Evolutionary conservation across 2,113 vertebrate genomes (phyloP).

Genomic region (Bubo bubo): DNA sequence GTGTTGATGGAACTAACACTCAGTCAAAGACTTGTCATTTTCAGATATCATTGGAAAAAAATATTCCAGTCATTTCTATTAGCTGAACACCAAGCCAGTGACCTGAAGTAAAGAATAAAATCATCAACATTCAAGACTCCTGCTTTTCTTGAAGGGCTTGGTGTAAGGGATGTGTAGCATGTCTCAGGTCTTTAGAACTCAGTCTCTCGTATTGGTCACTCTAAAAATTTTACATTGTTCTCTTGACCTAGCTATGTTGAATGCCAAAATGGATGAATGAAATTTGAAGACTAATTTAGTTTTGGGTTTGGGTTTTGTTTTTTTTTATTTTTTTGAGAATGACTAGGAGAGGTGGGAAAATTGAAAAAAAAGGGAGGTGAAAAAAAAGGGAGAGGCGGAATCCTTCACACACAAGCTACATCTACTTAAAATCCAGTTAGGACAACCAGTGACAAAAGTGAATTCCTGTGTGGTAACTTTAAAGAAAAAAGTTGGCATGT

Average conservation of each 20-base stretch:
- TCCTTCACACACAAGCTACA: background rate
- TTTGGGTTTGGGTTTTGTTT: no score
- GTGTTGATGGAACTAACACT: background rate
- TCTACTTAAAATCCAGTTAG: background rate
- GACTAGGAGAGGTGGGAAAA: background rate
- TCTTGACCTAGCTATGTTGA: background rate
- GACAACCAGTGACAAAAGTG: background rate
- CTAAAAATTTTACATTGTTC: background rate
- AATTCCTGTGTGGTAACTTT: background rate
- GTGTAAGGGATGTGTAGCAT: accelerated
- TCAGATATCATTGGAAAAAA: background rate
- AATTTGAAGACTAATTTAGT: background rate
- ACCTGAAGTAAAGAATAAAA: background rate
- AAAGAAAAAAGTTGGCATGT: background rate
- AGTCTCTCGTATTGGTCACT: background rate
- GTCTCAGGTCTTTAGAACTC: background rate
- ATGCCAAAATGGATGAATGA: background rate
- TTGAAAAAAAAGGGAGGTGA: background rate
- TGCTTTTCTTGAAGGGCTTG: background rate
- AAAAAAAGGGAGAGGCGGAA: background rate
- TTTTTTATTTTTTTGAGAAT: background rate
- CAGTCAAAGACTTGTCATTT: background rate
- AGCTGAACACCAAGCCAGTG: background rate
- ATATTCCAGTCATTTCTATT: background rate
- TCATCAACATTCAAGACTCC: background rate